A percentile compares a stretch with the other conserved stretches of the same genome.
phyloP scores from a whole-genome alignment of 2,888 invertebrate species.

The Chymomyza amoena region DNA sequence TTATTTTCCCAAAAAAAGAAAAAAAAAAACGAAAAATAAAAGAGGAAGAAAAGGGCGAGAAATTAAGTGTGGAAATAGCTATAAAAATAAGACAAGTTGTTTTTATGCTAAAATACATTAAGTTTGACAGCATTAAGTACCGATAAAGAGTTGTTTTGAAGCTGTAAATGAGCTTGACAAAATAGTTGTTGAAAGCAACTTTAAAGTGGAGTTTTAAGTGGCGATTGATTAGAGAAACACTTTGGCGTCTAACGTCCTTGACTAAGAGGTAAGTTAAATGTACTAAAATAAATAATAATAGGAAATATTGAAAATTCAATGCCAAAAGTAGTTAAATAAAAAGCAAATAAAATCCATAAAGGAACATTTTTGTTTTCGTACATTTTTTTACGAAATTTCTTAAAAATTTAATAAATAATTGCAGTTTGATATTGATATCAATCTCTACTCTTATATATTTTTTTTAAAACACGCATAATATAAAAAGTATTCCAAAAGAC shows the following conservation, averaged over 20 bases:
- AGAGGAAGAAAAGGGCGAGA: constrained; percentile 26
- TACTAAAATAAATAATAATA: too few relatives aligned
- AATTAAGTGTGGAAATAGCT: constrained; percentile 54
- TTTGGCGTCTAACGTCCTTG: constrained; percentile 58
- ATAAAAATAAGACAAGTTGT: constrained; percentile 60
- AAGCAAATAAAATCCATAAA: too few relatives aligned
- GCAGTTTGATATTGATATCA: too few relatives aligned
- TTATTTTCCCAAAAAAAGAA: constrained; percentile 14
- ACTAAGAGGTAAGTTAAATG: constrained; percentile 52
- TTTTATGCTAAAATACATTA: constrained; percentile 51
- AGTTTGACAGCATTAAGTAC: constrained; percentile 64
- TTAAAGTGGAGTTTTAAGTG: constrained; percentile 26
- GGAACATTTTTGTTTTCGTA: too few relatives aligned
- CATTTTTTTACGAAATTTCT: too few relatives aligned
- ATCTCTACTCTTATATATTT: too few relatives aligned
- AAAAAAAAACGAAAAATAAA: constrained; percentile 15
- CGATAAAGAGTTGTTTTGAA: not conserved
- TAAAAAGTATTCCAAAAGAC: too few relatives aligned
- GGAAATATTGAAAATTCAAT: too few relatives aligned
- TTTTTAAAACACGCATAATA: too few relatives aligned
- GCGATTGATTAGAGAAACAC: constrained; percentile 29
- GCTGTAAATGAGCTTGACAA: not conserved
- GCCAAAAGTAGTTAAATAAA: too few relatives aligned
- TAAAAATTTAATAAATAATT: too few relatives aligned
- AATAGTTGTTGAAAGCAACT: not conserved